A percentile compares a stretch with the other conserved stretches of the same genome.
phyloP scores from a whole-genome alignment of 1,140 invertebrate genomes.

The Lepidostoma basale region DNA sequence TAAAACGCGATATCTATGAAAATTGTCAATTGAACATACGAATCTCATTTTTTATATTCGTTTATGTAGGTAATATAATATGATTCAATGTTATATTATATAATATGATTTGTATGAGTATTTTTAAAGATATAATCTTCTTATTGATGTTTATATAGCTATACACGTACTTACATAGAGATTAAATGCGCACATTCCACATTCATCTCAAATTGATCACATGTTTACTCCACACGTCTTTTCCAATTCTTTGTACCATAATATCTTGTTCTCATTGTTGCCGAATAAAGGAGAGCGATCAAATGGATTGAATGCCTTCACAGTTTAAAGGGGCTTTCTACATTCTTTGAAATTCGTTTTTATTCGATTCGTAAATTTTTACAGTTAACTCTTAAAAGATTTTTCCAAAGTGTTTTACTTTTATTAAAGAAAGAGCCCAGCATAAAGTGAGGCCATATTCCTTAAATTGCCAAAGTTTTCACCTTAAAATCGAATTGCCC shows the following conservation, averaged over 20 bases:
- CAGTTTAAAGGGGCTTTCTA: constrained; percentile 1
- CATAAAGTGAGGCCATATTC: constrained; percentile 27
- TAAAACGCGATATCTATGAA: too few relatives aligned
- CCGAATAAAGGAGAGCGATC: constrained; percentile 11
- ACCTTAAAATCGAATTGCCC: constrained; percentile 23
- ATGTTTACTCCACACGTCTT: neutral
- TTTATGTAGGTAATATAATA: too few relatives aligned
- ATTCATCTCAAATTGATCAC: too few relatives aligned
- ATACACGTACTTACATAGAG: too few relatives aligned
- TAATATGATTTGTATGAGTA: neutral
- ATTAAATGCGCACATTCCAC: too few relatives aligned
- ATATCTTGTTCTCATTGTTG: neutral
- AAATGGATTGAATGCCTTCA: constrained; percentile 4
- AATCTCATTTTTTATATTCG: too few relatives aligned
- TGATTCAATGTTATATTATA: neutral
- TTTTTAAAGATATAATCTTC: neutral
- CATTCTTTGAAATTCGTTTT: neutral
- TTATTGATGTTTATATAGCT: too few relatives aligned
- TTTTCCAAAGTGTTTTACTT: constrained; percentile 29
- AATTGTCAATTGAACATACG: too few relatives aligned
- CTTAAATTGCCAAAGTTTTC: constrained; percentile 25
- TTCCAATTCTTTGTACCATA: neutral
- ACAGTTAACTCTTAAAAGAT: constrained; percentile 28
- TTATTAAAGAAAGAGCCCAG: constrained; percentile 15
- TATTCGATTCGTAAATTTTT: constrained; percentile 32